Conservation (phyloP, 2,797 vertebrate species). For the Remorina albescens region DNA sequence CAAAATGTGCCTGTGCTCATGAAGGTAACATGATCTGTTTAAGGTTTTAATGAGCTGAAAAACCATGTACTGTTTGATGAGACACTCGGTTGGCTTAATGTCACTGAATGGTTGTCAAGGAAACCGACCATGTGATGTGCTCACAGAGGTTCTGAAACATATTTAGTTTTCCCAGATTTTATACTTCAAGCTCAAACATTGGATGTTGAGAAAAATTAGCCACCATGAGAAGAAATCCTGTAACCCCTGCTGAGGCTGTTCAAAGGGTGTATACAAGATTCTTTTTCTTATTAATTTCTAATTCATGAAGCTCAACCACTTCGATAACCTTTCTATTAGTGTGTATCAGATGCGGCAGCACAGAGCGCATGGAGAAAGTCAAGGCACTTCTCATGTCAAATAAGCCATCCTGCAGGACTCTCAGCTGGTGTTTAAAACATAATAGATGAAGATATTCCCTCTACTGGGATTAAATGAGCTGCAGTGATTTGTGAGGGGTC, state of each 20-base stretch:
- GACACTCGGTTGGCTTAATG: slow-evolving; percentile 35
- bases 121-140: slow-evolving; percentile 4
- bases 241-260: slow-evolving; percentile 10
- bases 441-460: slow-evolving; percentile 15
- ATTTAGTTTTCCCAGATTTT: slow-evolving; percentile 22
- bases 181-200: slow-evolving; percentile 12
- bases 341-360: slow-evolving; percentile 20
- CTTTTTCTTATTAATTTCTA: slow-evolving; percentile 40
- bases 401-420: background rate
- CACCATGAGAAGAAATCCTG: background rate
- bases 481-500: slow-evolving; percentile 17
- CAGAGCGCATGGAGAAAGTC: slow-evolving; percentile 12
- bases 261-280: slow-evolving; percentile 1
- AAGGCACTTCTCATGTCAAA: slow-evolving; percentile 5
- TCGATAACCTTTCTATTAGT: slow-evolving; percentile 37
- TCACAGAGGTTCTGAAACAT: slow-evolving; percentile 9
- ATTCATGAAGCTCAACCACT: slow-evolving; percentile 47
- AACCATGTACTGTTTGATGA: slow-evolving; percentile 23
- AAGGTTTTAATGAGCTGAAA: slow-evolving; percentile 21
- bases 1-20: background rate
- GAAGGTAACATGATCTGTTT: slow-evolving; percentile 38
- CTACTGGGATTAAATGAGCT: slow-evolving; percentile 7
- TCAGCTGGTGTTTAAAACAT: slow-evolving; percentile 19
- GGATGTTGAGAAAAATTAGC: slow-evolving; percentile 4
- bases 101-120: slow-evolving; percentile 12